Evolutionary conservation across 2,113 vertebrate species (phyloP).

Genomic region (Gopherus flavomarginatus): DNA sequence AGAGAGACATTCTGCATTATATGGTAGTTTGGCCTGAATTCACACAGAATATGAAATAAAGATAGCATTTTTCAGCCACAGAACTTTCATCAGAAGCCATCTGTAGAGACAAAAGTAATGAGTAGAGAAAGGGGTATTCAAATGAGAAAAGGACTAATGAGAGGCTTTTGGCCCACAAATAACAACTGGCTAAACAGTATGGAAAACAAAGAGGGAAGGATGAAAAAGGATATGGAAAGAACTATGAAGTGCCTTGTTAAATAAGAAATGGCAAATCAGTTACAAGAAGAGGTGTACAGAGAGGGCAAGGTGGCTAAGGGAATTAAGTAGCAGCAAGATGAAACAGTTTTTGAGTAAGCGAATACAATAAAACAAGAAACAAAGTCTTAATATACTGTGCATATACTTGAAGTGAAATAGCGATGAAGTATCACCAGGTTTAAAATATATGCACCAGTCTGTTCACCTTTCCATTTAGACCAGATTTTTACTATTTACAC

Average conservation of each 20-base stretch:
- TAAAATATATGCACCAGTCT: background rate
- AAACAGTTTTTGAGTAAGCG: background rate
- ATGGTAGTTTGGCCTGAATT: background rate
- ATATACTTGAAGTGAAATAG: fast-evolving
- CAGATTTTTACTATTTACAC: background rate
- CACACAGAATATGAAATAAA: background rate
- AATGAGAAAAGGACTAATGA: background rate
- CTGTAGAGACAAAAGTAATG: background rate
- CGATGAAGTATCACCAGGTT: background rate
- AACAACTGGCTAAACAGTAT: background rate
- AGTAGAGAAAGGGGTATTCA: background rate
- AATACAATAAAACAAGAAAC: background rate
- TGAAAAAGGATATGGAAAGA: background rate
- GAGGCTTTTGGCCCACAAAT: background rate
- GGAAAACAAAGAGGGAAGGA: background rate
- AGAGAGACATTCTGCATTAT: background rate
- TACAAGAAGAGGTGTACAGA: background rate
- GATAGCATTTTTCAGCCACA: background rate
- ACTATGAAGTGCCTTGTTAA: background rate
- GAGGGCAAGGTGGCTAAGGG: background rate
- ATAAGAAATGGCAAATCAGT: background rate
- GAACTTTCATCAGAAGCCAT: background rate
- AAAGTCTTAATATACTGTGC: background rate
- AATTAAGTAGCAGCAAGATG: background rate
- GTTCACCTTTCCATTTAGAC: background rate